Base-by-base conservation (phyloP, 64 coral and sea anemone species). In the Pachyseris speciosa region DNA sequence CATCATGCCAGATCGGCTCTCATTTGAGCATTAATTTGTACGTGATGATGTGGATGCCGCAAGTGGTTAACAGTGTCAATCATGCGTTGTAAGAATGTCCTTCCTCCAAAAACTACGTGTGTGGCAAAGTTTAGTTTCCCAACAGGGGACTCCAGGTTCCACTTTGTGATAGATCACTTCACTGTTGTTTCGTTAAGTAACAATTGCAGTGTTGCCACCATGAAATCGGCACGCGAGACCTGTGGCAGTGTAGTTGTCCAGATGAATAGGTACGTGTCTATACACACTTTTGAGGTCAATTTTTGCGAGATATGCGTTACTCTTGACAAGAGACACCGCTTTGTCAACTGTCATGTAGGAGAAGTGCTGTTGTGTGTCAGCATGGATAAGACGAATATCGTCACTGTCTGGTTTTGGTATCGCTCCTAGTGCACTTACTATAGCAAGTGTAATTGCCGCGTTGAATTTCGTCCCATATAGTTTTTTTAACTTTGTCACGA, bases 201-300 rank as follows among this genome's bases (percentile, higher is more conserved):
- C 7, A 25, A 40, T 31, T 17, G 50, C 2, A 91, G 19, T 27
- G 22, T 29, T 72, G n/a, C n/a, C 30, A 22, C 90, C 78, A 20
- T 26, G 30, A 81, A 81, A 90, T 33, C 17, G 55, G 76, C 89
- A 91, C 52, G 67, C 69, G 5, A 38, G 69, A n/a, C 89, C 58
- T 13, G 89, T 91, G 5, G 89, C 77, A 28, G 25, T n/a, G 47
- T 84, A 84, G 37, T 91, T 91, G 22, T 28, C 11, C 11, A 64
- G 75, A 63, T 91, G 75, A 55, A 91, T 91, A 32, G 89, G 89
- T 12, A 91, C 78, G 11, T 37, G 50, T 1, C 88, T 61, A 83
- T 91, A 91, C 28, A 75, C 88, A 31, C 33, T 37, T 29, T 72
- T 83, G 42, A 91, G 63, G 50, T 85, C 90, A 31, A 85, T 67